These are phyloP conservation scores for Matsumyia berberina DNA, from an alignment of 2,888 invertebrate species.

Conservation along the genomic window DNA sequence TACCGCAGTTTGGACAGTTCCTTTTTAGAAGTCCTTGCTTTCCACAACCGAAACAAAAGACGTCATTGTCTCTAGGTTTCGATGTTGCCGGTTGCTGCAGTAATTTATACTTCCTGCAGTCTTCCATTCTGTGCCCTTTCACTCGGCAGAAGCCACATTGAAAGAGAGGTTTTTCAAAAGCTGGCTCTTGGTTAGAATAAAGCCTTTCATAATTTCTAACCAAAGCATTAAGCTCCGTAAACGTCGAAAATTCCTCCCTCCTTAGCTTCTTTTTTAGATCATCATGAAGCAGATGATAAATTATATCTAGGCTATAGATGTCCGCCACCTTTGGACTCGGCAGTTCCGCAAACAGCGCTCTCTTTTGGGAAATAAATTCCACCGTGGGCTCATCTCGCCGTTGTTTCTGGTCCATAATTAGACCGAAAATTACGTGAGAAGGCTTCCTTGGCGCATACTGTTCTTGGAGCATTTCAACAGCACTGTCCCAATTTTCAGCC, in stretches of 20 bases:
- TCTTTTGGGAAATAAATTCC: too few species aligned
- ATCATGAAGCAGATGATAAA: conserved; percentile 5
- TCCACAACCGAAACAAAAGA: conserved; percentile 8
- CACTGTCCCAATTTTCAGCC: conserved; percentile 1
- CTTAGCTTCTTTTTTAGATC: conserved; percentile 1
- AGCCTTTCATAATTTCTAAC: too few species aligned
- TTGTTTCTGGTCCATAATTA: too few species aligned
- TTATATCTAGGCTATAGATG: too few species aligned
- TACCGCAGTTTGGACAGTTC: conserved; percentile 24
- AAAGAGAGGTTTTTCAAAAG: background rate
- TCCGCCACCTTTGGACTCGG: too few species aligned
- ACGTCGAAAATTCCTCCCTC: background rate
- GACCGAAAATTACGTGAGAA: too few species aligned
- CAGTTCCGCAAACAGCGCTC: too few species aligned
- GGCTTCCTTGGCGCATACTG: conserved; percentile 10
- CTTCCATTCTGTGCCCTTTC: too few species aligned
- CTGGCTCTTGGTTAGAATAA: background rate
- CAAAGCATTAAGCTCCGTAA: too few species aligned
- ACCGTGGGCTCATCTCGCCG: too few species aligned
- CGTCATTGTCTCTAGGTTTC: background rate
- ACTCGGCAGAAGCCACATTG: too few species aligned
- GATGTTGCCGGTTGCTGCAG: background rate
- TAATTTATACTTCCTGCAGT: too few species aligned
- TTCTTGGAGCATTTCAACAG: conserved; percentile 1
- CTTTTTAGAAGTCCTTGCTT: conserved; percentile 5